Evolutionary conservation across 2,888 invertebrate species (phyloP).

Genomic region (Eupithecia inturbata): DNA sequence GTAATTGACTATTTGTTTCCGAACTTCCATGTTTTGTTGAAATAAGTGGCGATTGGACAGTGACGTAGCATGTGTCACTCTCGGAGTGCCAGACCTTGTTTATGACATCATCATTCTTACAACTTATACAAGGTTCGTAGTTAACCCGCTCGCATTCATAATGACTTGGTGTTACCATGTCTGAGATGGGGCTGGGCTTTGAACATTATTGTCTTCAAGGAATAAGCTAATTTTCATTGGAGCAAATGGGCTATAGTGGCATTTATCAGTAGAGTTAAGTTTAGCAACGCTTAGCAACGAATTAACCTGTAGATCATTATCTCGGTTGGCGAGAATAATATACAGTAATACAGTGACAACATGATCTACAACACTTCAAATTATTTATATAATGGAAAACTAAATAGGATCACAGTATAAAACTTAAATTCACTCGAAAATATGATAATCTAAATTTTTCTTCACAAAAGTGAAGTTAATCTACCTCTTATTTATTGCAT

Average conservation of each 20-base stretch:
- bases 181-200: background rate
- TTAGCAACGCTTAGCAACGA: slow-evolving; percentile 16
- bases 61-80: too few species aligned
- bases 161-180: background rate
- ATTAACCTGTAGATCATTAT: background rate
- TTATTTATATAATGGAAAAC: background rate
- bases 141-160: background rate
- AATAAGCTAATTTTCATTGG: background rate
- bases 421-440: background rate
- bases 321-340: background rate
- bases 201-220: background rate
- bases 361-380: background rate
- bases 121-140: background rate
- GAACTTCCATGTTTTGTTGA: too few species aligned
- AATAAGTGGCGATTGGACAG: too few species aligned
- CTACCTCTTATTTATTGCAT: background rate
- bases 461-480: background rate
- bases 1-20: too few species aligned
- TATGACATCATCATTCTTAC: background rate
- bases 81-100: too few species aligned
- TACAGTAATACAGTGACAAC: background rate
- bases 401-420: background rate
- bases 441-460: background rate
- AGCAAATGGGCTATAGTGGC: background rate
- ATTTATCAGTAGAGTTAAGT: background rate